Evolutionary conservation across 2,888 invertebrate species (phyloP).

Genomic region (Tetropium fuscum): DNA sequence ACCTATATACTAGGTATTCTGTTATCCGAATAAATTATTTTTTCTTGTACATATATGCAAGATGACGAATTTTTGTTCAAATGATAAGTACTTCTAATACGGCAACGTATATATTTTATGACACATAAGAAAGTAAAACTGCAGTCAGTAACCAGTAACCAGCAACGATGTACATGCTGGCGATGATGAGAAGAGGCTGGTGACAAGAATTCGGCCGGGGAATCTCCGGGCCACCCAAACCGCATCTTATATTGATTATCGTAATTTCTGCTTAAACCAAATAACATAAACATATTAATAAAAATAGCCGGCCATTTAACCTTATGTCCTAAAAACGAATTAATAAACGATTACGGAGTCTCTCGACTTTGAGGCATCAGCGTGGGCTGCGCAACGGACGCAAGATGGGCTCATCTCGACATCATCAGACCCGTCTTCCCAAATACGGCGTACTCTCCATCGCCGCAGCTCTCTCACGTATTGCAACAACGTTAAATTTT

Average conservation of each 20-base stretch:
- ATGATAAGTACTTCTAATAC: too few relatives aligned
- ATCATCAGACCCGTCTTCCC: slow-evolving; percentile 53
- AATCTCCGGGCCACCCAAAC: slow-evolving; percentile 22
- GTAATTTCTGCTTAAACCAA: slow-evolving; percentile 8
- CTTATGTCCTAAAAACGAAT: slow-evolving; percentile 35
- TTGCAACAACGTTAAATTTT: slow-evolving; percentile 61
- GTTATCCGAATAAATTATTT: too few relatives aligned
- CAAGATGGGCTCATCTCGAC: slow-evolving; percentile 35
- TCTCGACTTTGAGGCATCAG: slow-evolving; percentile 26
- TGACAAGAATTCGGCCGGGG: too few relatives aligned
- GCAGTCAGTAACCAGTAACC: too few relatives aligned
- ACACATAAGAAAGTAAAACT: too few relatives aligned
- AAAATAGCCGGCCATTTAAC: slow-evolving; percentile 29
- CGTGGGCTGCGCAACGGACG: slow-evolving; percentile 36
- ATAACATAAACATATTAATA: slow-evolving; percentile 19
- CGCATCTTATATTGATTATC: slow-evolving; percentile 13
- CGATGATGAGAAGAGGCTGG: too few relatives aligned
- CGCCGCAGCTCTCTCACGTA: slow-evolving; percentile 54
- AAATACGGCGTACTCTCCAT: slow-evolving; percentile 57
- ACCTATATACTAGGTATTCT: too few relatives aligned
- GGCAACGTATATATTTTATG: too few relatives aligned
- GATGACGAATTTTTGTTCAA: too few relatives aligned
- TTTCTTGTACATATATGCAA: too few relatives aligned
- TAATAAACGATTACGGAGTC: slow-evolving; percentile 32
- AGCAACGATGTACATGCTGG: too few relatives aligned